Evolutionary conservation across 2,888 invertebrate species (phyloP).

Genomic region (Dynastes grantii): DNA sequence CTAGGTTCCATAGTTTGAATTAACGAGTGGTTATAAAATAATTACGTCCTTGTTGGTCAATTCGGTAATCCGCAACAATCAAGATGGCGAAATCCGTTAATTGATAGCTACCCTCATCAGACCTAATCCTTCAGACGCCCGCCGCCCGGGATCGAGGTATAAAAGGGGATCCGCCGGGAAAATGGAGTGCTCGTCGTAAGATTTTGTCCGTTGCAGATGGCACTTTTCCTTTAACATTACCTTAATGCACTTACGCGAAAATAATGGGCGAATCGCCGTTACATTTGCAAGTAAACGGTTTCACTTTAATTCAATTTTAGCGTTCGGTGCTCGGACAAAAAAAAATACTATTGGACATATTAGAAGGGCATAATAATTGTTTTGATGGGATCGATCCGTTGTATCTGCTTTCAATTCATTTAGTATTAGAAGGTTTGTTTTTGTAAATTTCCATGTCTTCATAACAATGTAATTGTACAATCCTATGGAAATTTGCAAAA

Average conservation of each 20-base stretch:
- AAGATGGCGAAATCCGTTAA: slow-evolving; percentile 57
- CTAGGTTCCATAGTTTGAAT: slow-evolving; percentile 3
- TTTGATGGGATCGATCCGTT: too few relatives aligned
- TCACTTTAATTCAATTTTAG: slow-evolving; percentile 25
- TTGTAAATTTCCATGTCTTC: too few relatives aligned
- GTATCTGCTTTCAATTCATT: too few relatives aligned
- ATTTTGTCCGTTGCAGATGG: slow-evolving; percentile 51
- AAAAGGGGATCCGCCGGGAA: slow-evolving; percentile 33
- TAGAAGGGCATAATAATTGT: too few relatives aligned
- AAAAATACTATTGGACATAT: too few relatives aligned
- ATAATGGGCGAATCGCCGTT: slow-evolving; percentile 36
- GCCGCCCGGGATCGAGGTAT: slow-evolving; percentile 4
- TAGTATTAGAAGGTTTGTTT: too few relatives aligned
- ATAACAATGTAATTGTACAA: too few relatives aligned
- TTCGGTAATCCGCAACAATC: slow-evolving; percentile 52
- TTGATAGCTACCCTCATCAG: slow-evolving; percentile 60
- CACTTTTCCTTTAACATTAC: slow-evolving; percentile 48
- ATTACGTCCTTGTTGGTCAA: slow-evolving; percentile 49
- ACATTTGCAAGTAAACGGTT: slow-evolving; percentile 39
- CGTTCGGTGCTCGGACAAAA: neutral
- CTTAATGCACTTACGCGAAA: slow-evolving; percentile 49
- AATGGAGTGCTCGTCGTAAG: slow-evolving; percentile 39
- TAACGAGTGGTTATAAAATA: slow-evolving; percentile 39
- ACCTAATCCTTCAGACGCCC: slow-evolving; percentile 50
- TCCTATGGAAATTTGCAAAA: too few relatives aligned